Evolutionary conservation across 2,888 invertebrate species (phyloP).

Genomic region (Penaeus monodon): DNA sequence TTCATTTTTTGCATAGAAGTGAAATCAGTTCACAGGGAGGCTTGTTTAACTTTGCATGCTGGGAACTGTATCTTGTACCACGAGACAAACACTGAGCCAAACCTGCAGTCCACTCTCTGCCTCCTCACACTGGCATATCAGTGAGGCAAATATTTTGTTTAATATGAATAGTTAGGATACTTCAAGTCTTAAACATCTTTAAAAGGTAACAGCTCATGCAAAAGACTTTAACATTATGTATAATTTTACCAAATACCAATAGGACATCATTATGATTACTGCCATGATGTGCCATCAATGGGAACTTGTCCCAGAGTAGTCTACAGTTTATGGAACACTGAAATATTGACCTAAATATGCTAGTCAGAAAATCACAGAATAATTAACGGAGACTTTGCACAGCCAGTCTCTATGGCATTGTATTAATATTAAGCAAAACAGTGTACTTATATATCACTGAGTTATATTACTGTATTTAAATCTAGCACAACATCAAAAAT

Average conservation of each 20-base stretch:
- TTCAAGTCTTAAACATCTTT: background rate
- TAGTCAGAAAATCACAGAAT: conserved; percentile 44
- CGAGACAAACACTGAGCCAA: conserved; percentile 35
- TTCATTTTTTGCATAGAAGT: conserved; percentile 51
- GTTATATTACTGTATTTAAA: conserved; percentile 34
- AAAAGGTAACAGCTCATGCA: too few species aligned
- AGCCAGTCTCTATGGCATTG: conserved; percentile 9
- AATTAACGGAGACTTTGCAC: conserved; percentile 16
- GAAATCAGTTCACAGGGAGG: conserved; percentile 43
- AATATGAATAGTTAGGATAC: too few species aligned
- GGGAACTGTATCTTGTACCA: conserved; percentile 42
- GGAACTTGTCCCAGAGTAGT: conserved; percentile 11
- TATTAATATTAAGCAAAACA: conserved; percentile 35
- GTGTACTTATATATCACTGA: conserved; percentile 49
- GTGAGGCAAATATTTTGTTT: background rate
- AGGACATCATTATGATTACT: too few species aligned
- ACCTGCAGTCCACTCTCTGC: conserved; percentile 1
- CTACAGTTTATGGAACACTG: conserved; percentile 31
- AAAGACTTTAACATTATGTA: too few species aligned
- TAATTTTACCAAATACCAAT: too few species aligned
- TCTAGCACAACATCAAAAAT: conserved; percentile 48
- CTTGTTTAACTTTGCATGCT: conserved; percentile 41
- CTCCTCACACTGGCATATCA: conserved; percentile 3
- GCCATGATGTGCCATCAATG: too few species aligned
- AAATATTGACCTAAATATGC: conserved; percentile 32